Evolutionary conservation across 2,113 vertebrate genomes (phyloP).

Genomic region (Scortum barcoo): DNA sequence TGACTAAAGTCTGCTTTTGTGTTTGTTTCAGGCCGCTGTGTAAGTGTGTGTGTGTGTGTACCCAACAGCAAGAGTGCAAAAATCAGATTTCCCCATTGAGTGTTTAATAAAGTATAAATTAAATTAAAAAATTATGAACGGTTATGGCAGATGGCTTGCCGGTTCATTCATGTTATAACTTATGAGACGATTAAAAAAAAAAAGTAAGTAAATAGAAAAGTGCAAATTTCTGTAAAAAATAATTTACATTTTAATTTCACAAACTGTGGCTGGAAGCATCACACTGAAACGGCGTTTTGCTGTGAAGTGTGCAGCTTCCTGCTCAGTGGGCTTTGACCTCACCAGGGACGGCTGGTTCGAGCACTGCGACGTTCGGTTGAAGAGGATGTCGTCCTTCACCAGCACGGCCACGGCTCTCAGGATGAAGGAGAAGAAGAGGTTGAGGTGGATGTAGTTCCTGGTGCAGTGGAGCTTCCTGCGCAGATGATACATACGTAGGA

Average conservation of each 20-base stretch:
- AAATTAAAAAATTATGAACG: background rate
- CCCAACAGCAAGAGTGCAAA: too few species aligned
- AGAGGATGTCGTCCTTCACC: conserved; percentile 91
- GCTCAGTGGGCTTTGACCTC: conserved; percentile 29
- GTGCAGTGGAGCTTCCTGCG: conserved; percentile 94
- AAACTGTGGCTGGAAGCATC: background rate
- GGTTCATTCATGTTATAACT: background rate
- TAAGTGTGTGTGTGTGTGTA: too few species aligned
- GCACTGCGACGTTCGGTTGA: conserved; percentile 80
- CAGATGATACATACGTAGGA: background rate
- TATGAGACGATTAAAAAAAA: too few species aligned
- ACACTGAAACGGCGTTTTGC: background rate
- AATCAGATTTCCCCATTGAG: too few species aligned
- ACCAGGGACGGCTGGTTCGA: conserved; percentile 80
- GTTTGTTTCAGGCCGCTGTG: too few species aligned
- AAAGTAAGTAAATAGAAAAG: background rate
- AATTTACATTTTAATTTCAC: background rate
- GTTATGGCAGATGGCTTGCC: background rate
- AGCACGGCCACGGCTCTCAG: conserved; percentile 91
- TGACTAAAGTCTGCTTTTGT: too few species aligned
- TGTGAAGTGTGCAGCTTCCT: background rate
- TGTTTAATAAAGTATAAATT: too few species aligned
- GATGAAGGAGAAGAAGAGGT: conserved; percentile 95
- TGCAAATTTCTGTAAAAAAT: background rate
- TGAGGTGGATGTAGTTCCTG: conserved; percentile 95